Evolutionary conservation across 2,113 vertebrate species (phyloP), one percentile per base, ranked within the genome.

Genomic region (Gnathonemus echidnorhynchus): DNA sequence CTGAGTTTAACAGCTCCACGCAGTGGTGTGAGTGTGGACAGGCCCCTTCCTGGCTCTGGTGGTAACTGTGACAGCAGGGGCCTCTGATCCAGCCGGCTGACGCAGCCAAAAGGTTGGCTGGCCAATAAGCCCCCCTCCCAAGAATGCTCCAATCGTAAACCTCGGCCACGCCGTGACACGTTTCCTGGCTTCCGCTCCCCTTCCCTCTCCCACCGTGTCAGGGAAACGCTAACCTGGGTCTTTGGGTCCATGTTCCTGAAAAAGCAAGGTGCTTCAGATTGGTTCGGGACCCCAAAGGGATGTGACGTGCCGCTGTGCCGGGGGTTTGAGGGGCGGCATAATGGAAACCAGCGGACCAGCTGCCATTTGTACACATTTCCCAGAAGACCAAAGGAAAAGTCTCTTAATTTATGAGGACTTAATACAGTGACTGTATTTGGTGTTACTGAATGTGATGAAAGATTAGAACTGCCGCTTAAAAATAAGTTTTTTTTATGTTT

Each of bases 11-110:
- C 35, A 58, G 77, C 77, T 24, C 74, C 49, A n/a, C 24, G 39
- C 13, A 11, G 31, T 56, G 39, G 89, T 89, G 89, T 50, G 27
- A 89, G 49, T 3, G 6, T n/a, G 83, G 80, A 85, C 77, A 58
- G 80, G 15, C 77, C 74, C 88, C 70, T 89, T 89, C 70, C 89
- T 89, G 89, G 39, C 52, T 89, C 50, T 50, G n/a, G 77, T 58
- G 89, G 35, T 39, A 27, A 42, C 52, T 45, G 35, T 17, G 21
- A 11, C 58, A 89, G 48, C 42, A 24, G 66, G 70, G 49, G 31
- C 27, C 35, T 31, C 19, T 49, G 31, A 53, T 45, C 19, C 74
- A 89, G 31, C 74, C 77, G 80, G 21, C 88, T 53, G 48, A 39
- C 21, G 52, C 88, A 31, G 46, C 66, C 46, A 42, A 77, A 62